Conservation (phyloP, 2,113 vertebrate genomes). For the Rostratula benghalensis region DNA sequence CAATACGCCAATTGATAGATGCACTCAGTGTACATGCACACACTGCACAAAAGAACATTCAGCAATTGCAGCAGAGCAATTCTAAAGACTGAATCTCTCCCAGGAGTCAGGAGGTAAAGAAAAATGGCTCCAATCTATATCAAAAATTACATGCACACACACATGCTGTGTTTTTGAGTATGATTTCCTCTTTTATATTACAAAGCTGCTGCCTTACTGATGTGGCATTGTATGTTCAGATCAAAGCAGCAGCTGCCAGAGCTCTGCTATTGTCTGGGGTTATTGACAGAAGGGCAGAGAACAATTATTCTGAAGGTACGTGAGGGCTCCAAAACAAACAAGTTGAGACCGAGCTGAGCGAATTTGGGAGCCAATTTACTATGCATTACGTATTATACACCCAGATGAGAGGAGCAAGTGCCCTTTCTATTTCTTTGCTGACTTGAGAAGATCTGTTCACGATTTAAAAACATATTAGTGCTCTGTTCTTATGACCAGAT, state of each 20-base stretch:
- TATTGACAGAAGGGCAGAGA: conserved; percentile 48
- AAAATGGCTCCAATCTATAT: conserved; percentile 21
- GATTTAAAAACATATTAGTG: neutral
- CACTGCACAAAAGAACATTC: neutral
- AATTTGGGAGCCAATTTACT: neutral
- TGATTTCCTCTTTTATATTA: conserved; percentile 27
- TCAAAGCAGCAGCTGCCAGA: neutral
- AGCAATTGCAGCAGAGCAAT: neutral
- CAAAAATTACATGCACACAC: neutral
- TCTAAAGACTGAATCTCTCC: neutral
- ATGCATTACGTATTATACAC: neutral
- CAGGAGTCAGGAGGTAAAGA: neutral
- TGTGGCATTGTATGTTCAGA: neutral
- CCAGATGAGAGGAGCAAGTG: neutral
- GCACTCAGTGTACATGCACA: neutral
- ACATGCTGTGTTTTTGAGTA: neutral
- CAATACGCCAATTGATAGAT: neutral
- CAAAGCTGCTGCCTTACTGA: neutral
- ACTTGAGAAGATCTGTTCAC: neutral
- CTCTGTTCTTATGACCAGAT: neutral
- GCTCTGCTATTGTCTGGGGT: conserved; percentile 32
- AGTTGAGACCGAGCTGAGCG: neutral
- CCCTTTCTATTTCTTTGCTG: neutral
- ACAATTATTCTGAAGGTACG: conserved; percentile 37
- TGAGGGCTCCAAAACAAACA: conserved; percentile 26